A percentile compares a stretch with the other conserved stretches of the same genome.
These are phyloP conservation scores for Boloria euphrosyne DNA, from an alignment of 2,888 invertebrate species.

Conservation along the genomic window DNA sequence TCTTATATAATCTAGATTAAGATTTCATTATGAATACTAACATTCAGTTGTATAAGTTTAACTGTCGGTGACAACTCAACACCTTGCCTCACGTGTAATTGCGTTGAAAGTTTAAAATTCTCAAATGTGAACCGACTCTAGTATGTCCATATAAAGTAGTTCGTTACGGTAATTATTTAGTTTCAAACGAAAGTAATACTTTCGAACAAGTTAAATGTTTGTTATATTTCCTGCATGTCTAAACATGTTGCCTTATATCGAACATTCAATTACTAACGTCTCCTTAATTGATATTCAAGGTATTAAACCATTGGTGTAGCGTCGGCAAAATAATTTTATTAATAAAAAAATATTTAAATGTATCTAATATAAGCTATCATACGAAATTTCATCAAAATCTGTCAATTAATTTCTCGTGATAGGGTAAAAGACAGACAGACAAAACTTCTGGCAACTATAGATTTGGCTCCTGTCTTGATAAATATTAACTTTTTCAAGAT, in stretches of 20 bases:
- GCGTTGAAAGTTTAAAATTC: slow-evolving; percentile 29
- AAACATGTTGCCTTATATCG: slow-evolving; percentile 34
- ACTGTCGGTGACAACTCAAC: not conserved
- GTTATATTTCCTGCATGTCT: slow-evolving; percentile 36
- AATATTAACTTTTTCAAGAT: too few relatives aligned
- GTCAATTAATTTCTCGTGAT: too few relatives aligned
- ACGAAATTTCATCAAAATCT: too few relatives aligned
- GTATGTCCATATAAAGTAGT: slow-evolving; percentile 24
- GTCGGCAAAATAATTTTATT: too few relatives aligned
- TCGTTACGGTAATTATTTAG: slow-evolving; percentile 32
- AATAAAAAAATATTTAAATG: too few relatives aligned
- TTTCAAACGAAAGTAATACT: slow-evolving; percentile 39
- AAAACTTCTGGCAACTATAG: too few relatives aligned
- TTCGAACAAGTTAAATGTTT: slow-evolving; percentile 37
- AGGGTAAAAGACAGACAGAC: too few relatives aligned
- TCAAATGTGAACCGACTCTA: slow-evolving; percentile 16
- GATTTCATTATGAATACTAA: slow-evolving; percentile 15
- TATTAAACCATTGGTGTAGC: not conserved
- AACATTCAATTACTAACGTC: slow-evolving; percentile 28
- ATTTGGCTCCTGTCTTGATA: too few relatives aligned
- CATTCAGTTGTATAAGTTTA: not conserved
- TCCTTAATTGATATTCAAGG: slow-evolving; percentile 26
- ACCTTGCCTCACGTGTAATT: slow-evolving; percentile 9
- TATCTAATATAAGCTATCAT: too few relatives aligned
- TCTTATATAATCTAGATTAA: slow-evolving; percentile 1